Base-by-base conservation (phyloP, 2,888 invertebrate species). In the Polietes domitor region DNA sequence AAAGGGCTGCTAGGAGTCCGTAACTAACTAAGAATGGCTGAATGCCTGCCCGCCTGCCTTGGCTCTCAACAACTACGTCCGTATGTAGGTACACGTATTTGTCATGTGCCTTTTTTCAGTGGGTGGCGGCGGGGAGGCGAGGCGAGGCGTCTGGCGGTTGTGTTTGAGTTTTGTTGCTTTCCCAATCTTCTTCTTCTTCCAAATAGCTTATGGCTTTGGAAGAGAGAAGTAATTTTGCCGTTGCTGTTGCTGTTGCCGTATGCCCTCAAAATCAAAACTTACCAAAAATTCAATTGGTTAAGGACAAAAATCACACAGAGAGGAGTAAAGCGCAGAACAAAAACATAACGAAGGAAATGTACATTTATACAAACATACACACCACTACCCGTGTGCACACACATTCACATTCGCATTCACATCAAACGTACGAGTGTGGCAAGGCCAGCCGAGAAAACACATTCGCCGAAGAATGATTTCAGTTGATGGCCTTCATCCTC, bases 231-330 rank as follows among this genome's bases (percentile, higher is more conserved):
- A 80, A 83, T 83, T 83, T 82, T 85, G 58, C 41, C n/a, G 37
- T 63, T 32, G 24, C 17, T 19, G 12, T 47, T 70, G 63, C 53
- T n/a, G 37, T 9, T 28, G 55, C 32, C 26, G 65, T 76, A 73
- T 78, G 80, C 80, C 82, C 73, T 77, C 32, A 77, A 79, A 84
- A 80, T 84, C 83, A 84, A 75, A 78, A 78, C 72, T 75, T 78
- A 84, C 80, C 83, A 65, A 78, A 84, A 84, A 84, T 81, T 84
- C 83, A 84, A 84, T 84, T 84, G 83, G 80, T 84, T 84, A 78
- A 84, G 83, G 75, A 81, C 75, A 58, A 72, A 76, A 65, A 65
- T 47, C 32, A 68, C 4, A 28, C 50, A n/a, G 65, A 80, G 15
- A 74, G 26, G 15, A 74, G 26, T 32, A 68, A 43, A 50, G 41